A percentile compares a stretch with the other conserved stretches of the same genome.
Evolutionary conservation across 2,113 vertebrate genomes (phyloP).

Genomic region (Carettochelys insculpta): DNA sequence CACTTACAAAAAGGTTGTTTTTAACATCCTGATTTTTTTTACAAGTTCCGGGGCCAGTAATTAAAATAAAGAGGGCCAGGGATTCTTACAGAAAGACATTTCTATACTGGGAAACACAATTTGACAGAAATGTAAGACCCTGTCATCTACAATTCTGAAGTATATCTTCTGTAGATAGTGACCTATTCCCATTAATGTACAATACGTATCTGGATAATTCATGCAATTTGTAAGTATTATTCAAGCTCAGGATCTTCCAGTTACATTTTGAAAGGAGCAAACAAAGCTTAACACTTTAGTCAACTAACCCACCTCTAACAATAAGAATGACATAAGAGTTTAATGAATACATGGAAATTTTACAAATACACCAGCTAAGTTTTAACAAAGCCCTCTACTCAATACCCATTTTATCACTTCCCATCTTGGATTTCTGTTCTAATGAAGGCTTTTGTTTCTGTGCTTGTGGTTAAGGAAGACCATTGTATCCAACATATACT

Average conservation of each 20-base stretch:
- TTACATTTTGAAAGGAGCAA: slow-evolving; percentile 46
- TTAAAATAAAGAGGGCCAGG: not conserved
- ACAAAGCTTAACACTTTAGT: slow-evolving; percentile 74
- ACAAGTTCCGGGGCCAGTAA: not conserved
- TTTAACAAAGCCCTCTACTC: slow-evolving; percentile 83
- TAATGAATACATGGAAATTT: slow-evolving; percentile 96
- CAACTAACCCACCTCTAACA: slow-evolving; percentile 79
- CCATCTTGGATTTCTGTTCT: slow-evolving; percentile 85
- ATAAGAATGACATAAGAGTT: slow-evolving; percentile 92
- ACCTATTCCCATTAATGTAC: not conserved
- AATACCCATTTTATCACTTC: slow-evolving; percentile 94
- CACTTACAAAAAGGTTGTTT: not conserved
- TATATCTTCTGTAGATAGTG: not conserved
- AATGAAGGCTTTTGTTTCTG: slow-evolving; percentile 87
- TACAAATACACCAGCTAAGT: slow-evolving; percentile 85
- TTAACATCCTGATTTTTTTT: not conserved
- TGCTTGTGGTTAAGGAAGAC: slow-evolving; percentile 82
- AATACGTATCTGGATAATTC: not conserved
- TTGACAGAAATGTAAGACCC: not conserved
- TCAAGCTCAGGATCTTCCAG: slow-evolving; percentile 45
- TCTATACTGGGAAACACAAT: not conserved
- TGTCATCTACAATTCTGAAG: not conserved
- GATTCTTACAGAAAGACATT: not conserved
- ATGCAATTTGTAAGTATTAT: not conserved
- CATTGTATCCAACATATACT: slow-evolving; percentile 79